Conservation (phyloP, 2,113 vertebrate species). For the Pachypanchax playfairii region DNA sequence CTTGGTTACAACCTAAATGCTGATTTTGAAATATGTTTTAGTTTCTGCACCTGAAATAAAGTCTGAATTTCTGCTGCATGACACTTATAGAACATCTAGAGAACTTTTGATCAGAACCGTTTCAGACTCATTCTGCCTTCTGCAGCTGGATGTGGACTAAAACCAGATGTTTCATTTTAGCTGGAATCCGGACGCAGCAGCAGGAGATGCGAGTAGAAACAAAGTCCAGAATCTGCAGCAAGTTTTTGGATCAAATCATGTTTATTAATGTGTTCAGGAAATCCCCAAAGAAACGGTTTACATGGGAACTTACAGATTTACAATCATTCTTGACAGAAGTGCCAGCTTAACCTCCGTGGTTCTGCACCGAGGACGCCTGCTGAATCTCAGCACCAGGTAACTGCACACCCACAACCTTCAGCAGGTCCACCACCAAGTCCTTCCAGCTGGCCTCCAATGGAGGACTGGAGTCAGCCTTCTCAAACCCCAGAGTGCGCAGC, state of each 20-base stretch:
- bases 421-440: slow-evolving; percentile 48
- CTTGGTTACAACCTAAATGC: too few species aligned
- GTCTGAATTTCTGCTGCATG: too few species aligned
- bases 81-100: too few species aligned
- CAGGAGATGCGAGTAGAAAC: too few species aligned
- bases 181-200: too few species aligned
- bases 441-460: slow-evolving; percentile 30
- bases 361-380: slow-evolving; percentile 57
- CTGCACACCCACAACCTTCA: slow-evolving; percentile 41
- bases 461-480: too few species aligned
- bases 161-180: too few species aligned
- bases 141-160: too few species aligned
- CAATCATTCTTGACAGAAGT: slow-evolving; percentile 76
- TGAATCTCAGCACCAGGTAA: slow-evolving; percentile 42
- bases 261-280: slow-evolving; percentile 78
- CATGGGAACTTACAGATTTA: slow-evolving; percentile 78
- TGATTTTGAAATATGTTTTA: too few species aligned
- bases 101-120: too few species aligned
- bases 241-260: slow-evolving; percentile 69
- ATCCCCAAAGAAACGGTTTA: slow-evolving; percentile 77
- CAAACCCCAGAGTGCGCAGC: slow-evolving; percentile 34
- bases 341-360: slow-evolving; percentile 61
- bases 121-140: too few species aligned
- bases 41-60: too few species aligned
- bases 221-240: background rate